Percentiles rank a stretch among this genome's conserved stretches.
Conservation (phyloP, 2,797 vertebrate genomes). For the Galago senegalensis region DNA sequence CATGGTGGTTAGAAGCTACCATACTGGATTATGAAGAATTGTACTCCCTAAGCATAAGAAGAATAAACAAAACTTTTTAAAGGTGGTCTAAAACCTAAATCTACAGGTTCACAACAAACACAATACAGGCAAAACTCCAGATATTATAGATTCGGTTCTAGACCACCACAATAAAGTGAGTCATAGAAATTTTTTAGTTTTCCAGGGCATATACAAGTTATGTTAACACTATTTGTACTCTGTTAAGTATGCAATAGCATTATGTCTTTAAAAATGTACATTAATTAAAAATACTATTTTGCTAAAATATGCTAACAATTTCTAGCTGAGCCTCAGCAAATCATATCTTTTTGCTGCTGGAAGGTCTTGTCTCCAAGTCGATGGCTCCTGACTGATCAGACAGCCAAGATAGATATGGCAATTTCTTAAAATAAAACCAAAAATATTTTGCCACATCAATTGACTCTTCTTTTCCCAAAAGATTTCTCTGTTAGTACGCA, state of each 20-base stretch:
- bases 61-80: neutral
- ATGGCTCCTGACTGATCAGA: neutral
- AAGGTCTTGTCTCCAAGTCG: neutral
- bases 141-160: neutral
- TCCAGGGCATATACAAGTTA: neutral
- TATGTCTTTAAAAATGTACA: neutral
- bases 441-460: neutral
- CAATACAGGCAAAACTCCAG: neutral
- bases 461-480: neutral
- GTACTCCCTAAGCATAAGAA: too few relatives aligned
- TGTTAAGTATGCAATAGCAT: neutral
- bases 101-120: constrained; percentile 24
- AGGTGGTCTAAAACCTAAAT: constrained; percentile 20
- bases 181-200: neutral
- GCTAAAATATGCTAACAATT: neutral
- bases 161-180: neutral
- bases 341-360: neutral
- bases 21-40: too few relatives aligned
- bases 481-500: neutral
- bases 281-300: neutral
- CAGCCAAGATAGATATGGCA: neutral
- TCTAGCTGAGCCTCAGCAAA: neutral
- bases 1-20: too few relatives aligned
- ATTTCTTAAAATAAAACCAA: neutral
- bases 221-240: neutral